A percentile compares a stretch with the other conserved stretches of the same genome.
phyloP scores from a whole-genome alignment of 2,797 vertebrate species.

The Tenualosa thibaudeaui region DNA sequence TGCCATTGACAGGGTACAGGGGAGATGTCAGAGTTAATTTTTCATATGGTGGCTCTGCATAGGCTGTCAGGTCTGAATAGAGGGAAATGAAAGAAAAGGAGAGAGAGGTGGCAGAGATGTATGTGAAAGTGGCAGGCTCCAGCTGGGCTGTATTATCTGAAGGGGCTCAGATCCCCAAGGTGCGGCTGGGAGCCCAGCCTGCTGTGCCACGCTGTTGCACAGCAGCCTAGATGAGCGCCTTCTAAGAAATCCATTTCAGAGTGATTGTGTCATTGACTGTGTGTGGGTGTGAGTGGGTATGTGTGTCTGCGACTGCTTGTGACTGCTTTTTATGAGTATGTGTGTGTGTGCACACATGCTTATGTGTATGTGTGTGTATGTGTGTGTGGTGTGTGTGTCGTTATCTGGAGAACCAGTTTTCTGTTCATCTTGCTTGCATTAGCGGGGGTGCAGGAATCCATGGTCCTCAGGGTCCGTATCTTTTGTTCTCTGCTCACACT shows the following conservation, averaged over 20 bases:
- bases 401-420: constrained; percentile 11
- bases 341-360: not conserved
- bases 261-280: not conserved
- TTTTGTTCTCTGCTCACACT: not conserved
- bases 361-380: not conserved
- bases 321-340: not conserved
- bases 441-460: not conserved
- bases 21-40: constrained; percentile 2
- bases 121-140: not conserved
- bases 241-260: constrained; percentile 12
- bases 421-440: not conserved
- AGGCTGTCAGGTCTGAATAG: constrained; percentile 9
- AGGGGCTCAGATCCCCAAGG: not conserved
- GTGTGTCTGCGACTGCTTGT: not conserved
- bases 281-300: constrained; percentile 2
- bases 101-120: not conserved
- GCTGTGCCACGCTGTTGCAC: not conserved
- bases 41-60: not conserved
- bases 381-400: not conserved
- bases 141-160: not conserved
- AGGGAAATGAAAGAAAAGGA: not conserved
- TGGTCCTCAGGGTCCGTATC: not conserved
- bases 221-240: not conserved
- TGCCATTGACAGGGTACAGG: not conserved
- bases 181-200: not conserved